Conservation (phyloP, 2,888 invertebrate genomes). For the Polymixis lichenea region DNA sequence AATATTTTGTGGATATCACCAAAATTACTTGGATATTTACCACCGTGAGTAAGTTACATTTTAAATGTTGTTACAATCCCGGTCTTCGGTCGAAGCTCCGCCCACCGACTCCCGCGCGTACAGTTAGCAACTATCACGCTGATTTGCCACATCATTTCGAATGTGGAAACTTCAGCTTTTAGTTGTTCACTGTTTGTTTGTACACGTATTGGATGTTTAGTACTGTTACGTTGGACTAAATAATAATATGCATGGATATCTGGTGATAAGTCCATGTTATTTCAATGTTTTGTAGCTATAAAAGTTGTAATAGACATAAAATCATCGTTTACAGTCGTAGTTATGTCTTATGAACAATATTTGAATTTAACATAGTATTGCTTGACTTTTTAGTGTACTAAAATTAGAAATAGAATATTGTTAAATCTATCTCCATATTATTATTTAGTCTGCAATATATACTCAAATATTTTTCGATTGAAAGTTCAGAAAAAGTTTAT, state of each 20-base stretch:
- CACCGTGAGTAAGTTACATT: neutral
- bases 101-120: slow-evolving; percentile 42
- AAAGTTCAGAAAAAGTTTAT: slow-evolving; percentile 46
- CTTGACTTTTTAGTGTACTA: slow-evolving; percentile 36
- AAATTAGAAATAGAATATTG: slow-evolving; percentile 28
- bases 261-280: slow-evolving; percentile 34
- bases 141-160: slow-evolving; percentile 29
- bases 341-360: neutral
- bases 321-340: slow-evolving; percentile 1
- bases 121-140: slow-evolving; percentile 41
- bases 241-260: slow-evolving; percentile 53
- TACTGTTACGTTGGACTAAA: slow-evolving; percentile 58
- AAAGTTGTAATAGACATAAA: slow-evolving; percentile 20
- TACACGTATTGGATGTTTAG: slow-evolving; percentile 47
- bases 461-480: slow-evolving; percentile 59
- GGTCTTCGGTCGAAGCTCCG: slow-evolving; percentile 4
- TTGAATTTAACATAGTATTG: slow-evolving; percentile 1
- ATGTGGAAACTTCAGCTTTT: slow-evolving; percentile 16
- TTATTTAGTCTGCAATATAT: slow-evolving; percentile 58
- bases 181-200: slow-evolving; percentile 44
- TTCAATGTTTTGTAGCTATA: slow-evolving; percentile 38
- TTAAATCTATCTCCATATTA: slow-evolving; percentile 30
- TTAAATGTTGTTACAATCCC: slow-evolving; percentile 17
- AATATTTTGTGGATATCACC: no score
- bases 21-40: neutral